Conservation (phyloP, 2,888 invertebrate genomes). For the Dilophus febrilis region DNA sequence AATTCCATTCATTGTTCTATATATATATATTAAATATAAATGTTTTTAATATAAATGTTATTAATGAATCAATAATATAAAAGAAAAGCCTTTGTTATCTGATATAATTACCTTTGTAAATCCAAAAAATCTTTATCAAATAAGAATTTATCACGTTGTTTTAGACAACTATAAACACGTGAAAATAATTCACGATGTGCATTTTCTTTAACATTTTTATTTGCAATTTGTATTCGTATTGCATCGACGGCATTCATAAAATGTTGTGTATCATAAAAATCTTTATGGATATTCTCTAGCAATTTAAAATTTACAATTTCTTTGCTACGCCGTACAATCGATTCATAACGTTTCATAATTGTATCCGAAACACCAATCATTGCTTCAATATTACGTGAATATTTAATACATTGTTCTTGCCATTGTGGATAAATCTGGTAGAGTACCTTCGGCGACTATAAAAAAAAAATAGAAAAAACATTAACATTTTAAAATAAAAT, state of each 20-base stretch:
- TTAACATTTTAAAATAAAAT: neutral
- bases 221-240: slow-evolving; percentile 1
- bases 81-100: neutral
- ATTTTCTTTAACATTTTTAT: neutral
- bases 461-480: neutral
- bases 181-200: slow-evolving; percentile 5
- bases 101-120: slow-evolving; percentile 2
- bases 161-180: slow-evolving; percentile 8
- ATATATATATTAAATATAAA: slow-evolving; percentile 18
- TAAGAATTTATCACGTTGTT: slow-evolving; percentile 8
- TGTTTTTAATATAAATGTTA: neutral
- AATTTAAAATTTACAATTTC: slow-evolving; percentile 7
- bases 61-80: neutral
- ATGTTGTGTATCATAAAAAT: slow-evolving; percentile 9
- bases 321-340: slow-evolving; percentile 10
- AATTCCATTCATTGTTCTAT: slow-evolving; percentile 31
- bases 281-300: slow-evolving; percentile 8
- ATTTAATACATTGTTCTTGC: slow-evolving; percentile 3
- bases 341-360: slow-evolving; percentile 9
- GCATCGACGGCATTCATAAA: slow-evolving; percentile 2
- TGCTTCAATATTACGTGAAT: neutral
- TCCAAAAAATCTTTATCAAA: slow-evolving; percentile 3
- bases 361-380: slow-evolving; percentile 1
- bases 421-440: neutral
- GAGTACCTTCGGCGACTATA: neutral